Evolutionary conservation across 2,797 vertebrate species (phyloP), one percentile per base, ranked within the genome.

Genomic region (Apodemus agrarius): DNA sequence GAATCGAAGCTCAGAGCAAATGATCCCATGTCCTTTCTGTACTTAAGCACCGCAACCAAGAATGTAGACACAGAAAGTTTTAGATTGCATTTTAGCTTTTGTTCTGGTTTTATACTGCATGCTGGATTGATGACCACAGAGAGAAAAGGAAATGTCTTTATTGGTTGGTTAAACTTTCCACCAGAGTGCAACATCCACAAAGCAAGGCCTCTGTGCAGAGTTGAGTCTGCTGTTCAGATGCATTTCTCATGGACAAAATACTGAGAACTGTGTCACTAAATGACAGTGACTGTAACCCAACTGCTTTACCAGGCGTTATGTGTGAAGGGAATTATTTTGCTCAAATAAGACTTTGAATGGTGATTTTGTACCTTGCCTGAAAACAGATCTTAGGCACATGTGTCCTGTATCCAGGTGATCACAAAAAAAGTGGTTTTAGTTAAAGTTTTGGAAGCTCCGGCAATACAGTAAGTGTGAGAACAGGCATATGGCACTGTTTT

Each of bases 71-170:
- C 34, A 9, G 37, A 89, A 16, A 4, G 67, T 61, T 6, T 65
- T 57, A 34, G 2, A 4, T 75, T 26, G 13, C 74, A 57, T 0
- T 26, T 54, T 63, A 63, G 34, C 97, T 97, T 89, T 90, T 93
- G 49, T 78, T 92, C 96, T 97, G 97, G 97, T 97, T 96, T 97
- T 97, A 2, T 43, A 82, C 89, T 94, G n/a, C 82, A 89, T 95
- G 96, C 96, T 98, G 93, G 94, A 54, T 61, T 87, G 95, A 96
- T 88, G 85, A 91, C 88, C 94, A 91, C 96, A 93, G 90, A 96
- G 97, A 97, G 97, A 97, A 97, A 97, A 86, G 59, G 69, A 81
- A 90, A 80, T 75, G 7, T 34, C 93, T n/a, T n/a, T 80, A 80
- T 34, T 29, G 29, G 22, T 89, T 93, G 90, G 94, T 95, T 95